Percentiles rank a stretch among this genome's conserved stretches.
Conservation (phyloP, 2,888 invertebrate genomes). For the Leptopilina myrica region DNA sequence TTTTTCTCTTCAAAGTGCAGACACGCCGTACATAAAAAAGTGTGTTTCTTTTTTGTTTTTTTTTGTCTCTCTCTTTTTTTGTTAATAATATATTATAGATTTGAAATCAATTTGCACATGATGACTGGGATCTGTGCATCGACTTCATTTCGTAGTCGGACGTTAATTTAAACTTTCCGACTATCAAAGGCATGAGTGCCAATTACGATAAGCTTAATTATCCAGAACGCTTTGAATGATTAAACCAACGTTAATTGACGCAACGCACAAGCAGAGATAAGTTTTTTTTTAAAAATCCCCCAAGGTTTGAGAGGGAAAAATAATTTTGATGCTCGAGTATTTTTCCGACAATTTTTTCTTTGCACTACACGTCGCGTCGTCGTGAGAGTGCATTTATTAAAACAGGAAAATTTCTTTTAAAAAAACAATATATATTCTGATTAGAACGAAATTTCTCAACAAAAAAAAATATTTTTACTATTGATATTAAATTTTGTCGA, state of each 20-base stretch:
- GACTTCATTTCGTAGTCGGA: slow-evolving; percentile 19
- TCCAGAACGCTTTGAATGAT: slow-evolving; percentile 22
- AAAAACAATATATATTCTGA: too few relatives aligned
- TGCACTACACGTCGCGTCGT: too few relatives aligned
- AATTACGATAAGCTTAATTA: slow-evolving; percentile 34
- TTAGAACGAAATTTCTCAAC: too few relatives aligned
- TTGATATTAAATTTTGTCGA: too few relatives aligned
- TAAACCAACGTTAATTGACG: slow-evolving; percentile 15
- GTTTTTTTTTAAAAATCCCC: too few relatives aligned
- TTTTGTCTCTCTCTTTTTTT: too few relatives aligned
- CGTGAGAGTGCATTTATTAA: too few relatives aligned
- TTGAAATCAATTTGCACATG: slow-evolving; percentile 6
- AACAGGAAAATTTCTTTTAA: too few relatives aligned
- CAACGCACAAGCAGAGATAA: neutral
- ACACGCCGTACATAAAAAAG: neutral
- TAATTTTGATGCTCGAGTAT: neutral
- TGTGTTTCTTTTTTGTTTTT: neutral
- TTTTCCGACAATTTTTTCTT: neutral
- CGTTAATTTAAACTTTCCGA: slow-evolving; percentile 25
- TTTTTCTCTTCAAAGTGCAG: neutral
- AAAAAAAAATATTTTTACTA: too few relatives aligned
- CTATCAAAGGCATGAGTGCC: slow-evolving; percentile 24
- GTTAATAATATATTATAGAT: neutral
- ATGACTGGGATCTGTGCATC: neutral
- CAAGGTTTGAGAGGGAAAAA: neutral